These are phyloP conservation scores for Oryzias melastigma DNA, from an alignment of 2,113 vertebrate genomes.

Conservation along the genomic window DNA sequence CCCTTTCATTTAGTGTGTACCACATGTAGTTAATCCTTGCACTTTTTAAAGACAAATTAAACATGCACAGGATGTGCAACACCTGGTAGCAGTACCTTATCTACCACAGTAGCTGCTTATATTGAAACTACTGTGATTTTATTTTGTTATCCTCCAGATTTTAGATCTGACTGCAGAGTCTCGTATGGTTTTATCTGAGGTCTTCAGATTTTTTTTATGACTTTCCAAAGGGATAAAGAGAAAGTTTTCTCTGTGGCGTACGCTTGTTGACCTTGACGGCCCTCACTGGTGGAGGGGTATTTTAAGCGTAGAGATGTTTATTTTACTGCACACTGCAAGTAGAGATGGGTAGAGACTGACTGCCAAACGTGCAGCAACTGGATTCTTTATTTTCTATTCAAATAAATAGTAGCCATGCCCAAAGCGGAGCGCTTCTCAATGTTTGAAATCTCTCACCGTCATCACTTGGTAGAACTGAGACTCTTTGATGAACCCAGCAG, in stretches of 20 bases:
- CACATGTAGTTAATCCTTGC: conserved; percentile 45
- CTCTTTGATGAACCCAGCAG: conserved; percentile 48
- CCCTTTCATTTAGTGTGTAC: conserved; percentile 18
- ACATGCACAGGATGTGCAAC: conserved; percentile 4
- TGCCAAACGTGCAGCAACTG: conserved; percentile 23
- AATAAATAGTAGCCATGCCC: conserved; percentile 20
- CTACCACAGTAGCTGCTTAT: not conserved
- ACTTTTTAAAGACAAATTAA: conserved; percentile 31
- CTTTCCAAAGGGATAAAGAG: not conserved
- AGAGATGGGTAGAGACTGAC: conserved; percentile 53
- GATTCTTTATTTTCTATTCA: not conserved
- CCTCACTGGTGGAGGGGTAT: conserved; percentile 54
- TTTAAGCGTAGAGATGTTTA: conserved; percentile 59
- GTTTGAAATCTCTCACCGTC: conserved; percentile 58
- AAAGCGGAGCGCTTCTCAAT: conserved; percentile 37
- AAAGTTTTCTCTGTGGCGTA: not conserved
- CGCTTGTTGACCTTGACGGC: conserved; percentile 37
- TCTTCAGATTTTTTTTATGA: not conserved
- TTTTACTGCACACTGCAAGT: conserved; percentile 69
- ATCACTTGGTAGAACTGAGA: conserved; percentile 29
- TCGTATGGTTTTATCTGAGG: too few species aligned
- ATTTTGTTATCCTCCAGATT: conserved; percentile 8
- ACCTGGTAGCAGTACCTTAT: conserved; percentile 16
- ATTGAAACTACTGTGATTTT: not conserved
- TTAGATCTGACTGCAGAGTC: too few species aligned